Conservation (phyloP, 2,113 vertebrate genomes). For the Podiceps cristatus region DNA sequence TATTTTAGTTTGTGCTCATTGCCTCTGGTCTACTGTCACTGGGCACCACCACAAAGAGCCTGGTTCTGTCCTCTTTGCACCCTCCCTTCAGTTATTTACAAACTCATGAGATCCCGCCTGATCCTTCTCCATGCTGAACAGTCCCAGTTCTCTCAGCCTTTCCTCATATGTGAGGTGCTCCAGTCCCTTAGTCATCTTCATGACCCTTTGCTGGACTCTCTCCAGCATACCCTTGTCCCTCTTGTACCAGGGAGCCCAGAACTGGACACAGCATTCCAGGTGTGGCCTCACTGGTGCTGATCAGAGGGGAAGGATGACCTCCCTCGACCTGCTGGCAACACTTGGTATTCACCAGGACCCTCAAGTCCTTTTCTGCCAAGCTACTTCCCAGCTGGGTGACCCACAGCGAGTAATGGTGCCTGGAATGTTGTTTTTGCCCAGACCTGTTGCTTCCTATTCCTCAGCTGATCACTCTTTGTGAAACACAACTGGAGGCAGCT, state of each 20-base stretch:
- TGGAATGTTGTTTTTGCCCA: neutral
- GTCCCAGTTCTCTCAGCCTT: neutral
- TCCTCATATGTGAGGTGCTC: neutral
- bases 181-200: neutral
- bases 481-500: neutral
- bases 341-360: neutral
- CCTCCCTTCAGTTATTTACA: neutral
- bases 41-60: neutral
- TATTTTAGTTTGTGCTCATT: neutral
- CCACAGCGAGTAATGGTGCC: neutral
- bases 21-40: neutral
- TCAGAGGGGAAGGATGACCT: neutral
- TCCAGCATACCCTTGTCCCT: neutral
- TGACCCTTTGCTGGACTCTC: neutral
- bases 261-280: neutral
- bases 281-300: neutral
- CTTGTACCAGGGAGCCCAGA: neutral
- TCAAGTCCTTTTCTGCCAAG: neutral
- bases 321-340: neutral
- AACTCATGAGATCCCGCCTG: neutral
- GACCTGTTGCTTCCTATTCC: neutral
- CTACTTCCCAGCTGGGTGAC: neutral
- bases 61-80: neutral
- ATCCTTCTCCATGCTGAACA: neutral
- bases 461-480: neutral